phyloP scores from a whole-genome alignment of 2,797 vertebrate genomes.

The Schizopygopsis malacanthus region DNA sequence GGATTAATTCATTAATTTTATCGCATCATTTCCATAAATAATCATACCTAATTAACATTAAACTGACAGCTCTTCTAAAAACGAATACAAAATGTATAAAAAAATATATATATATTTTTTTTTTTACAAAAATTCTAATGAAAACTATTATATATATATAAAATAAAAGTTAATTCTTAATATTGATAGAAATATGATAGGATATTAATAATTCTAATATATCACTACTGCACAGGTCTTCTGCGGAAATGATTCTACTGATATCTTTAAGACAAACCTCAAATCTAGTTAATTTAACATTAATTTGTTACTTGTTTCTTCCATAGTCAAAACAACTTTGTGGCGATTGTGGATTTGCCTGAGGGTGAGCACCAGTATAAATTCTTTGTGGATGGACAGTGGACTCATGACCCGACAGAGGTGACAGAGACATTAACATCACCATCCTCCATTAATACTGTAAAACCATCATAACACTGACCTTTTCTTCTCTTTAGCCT shows the following conservation, averaged over 20 bases:
- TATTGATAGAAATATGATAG: background rate
- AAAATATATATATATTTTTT: too few species aligned
- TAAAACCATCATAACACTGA: background rate
- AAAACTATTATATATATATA: too few species aligned
- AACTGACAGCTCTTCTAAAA: background rate
- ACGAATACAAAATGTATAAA: too few species aligned
- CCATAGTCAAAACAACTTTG: slow-evolving; percentile 96
- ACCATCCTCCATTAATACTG: background rate
- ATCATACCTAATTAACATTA: background rate
- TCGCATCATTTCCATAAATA: background rate
- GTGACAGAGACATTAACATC: slow-evolving; percentile 68
- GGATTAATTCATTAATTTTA: background rate
- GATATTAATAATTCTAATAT: background rate
- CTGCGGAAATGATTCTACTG: background rate
- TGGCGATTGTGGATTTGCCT: slow-evolving; percentile 95
- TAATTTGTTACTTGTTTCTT: slow-evolving; percentile 27
- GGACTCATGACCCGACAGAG: slow-evolving; percentile 96
- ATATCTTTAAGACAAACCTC: background rate
- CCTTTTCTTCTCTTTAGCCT: slow-evolving; percentile 77
- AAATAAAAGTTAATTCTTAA: too few species aligned
- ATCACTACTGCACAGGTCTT: background rate
- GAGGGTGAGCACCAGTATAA: slow-evolving; percentile 99
- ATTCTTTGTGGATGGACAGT: slow-evolving; percentile 97
- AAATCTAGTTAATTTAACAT: background rate
- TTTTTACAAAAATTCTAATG: too few species aligned